Conservation (phyloP, 1,140 invertebrate species). For the Drosophila truncata region DNA sequence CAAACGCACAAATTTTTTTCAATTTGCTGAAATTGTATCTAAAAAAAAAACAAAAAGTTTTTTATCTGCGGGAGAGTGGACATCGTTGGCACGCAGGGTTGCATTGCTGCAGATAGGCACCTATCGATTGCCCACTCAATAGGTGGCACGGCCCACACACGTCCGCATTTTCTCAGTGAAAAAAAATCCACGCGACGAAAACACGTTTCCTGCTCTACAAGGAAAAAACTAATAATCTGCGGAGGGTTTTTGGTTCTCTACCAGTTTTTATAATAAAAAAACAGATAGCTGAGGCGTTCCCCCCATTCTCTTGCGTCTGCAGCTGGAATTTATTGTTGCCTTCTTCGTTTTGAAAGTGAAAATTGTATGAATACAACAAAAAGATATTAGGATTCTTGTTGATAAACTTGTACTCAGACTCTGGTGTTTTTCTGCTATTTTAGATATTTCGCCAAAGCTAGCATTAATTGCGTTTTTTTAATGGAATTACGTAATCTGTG, state of each 20-base stretch:
- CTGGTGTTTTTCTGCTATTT: constrained; percentile 30
- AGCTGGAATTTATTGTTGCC: constrained; percentile 12
- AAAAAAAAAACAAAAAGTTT: too few species aligned
- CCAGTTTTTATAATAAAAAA: constrained; percentile 30
- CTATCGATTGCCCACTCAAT: constrained; percentile 35
- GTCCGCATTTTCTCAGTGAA: constrained; percentile 22
- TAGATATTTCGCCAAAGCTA: constrained; percentile 26
- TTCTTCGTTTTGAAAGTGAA: constrained; percentile 20
- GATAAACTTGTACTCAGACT: constrained; percentile 18
- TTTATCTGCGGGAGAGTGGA: constrained; percentile 17
- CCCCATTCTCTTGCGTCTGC: constrained; percentile 5
- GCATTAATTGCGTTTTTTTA: constrained; percentile 7
- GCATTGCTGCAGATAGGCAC: constrained; percentile 1
- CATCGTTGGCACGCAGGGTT: constrained; percentile 12
- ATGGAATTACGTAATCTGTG: constrained; percentile 50
- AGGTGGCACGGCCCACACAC: constrained; percentile 19
- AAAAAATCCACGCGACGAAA: constrained; percentile 30
- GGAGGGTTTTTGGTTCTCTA: constrained; percentile 7
- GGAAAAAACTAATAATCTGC: not conserved
- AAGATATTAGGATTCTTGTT: too few species aligned
- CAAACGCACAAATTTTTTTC: constrained; percentile 4
- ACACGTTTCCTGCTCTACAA: constrained; percentile 22
- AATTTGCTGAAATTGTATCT: not conserved
- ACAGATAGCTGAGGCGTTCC: not conserved
- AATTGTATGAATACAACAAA: constrained; percentile 22